These are phyloP conservation scores for Entelurus aequoreus DNA, from an alignment of 2,113 vertebrate genomes.

Conservation along the genomic window DNA sequence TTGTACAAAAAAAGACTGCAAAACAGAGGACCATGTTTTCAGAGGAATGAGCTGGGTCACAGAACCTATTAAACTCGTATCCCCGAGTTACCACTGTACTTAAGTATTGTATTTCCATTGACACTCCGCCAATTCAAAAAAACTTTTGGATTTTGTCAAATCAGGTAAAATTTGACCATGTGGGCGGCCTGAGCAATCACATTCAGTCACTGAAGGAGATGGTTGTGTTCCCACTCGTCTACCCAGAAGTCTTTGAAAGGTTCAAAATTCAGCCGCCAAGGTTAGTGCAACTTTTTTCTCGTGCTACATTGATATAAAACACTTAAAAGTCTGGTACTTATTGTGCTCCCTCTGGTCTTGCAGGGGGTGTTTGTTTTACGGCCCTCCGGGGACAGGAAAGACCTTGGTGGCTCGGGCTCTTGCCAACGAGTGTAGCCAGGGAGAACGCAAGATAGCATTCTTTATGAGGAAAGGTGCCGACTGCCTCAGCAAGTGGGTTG, in stretches of 20 bases:
- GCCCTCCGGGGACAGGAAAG: slow-evolving; percentile 97
- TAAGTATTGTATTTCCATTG: no score
- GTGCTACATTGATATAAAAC: neutral
- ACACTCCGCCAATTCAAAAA: no score
- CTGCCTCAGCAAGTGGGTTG: slow-evolving; percentile 99
- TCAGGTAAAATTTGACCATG: slow-evolving; percentile 91
- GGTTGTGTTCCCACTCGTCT: slow-evolving; percentile 97
- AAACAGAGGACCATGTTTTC: no score
- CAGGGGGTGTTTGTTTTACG: slow-evolving; percentile 98
- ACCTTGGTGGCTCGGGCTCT: slow-evolving; percentile 96
- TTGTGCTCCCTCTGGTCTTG: slow-evolving; percentile 13
- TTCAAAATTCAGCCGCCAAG: slow-evolving; percentile 98
- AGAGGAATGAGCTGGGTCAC: no score
- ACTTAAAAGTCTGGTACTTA: neutral
- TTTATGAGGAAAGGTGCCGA: slow-evolving; percentile 99
- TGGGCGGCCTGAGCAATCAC: slow-evolving; percentile 91
- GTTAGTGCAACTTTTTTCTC: slow-evolving; percentile 59
- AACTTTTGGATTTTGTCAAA: no score
- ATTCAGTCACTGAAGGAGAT: slow-evolving; percentile 98
- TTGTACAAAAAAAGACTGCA: no score
- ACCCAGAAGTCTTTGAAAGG: slow-evolving; percentile 96
- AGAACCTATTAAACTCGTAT: no score
- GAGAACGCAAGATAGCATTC: slow-evolving; percentile 95
- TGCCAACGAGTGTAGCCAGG: slow-evolving; percentile 97
- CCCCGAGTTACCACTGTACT: no score